Evolutionary conservation across 2,797 vertebrate species (phyloP).

Genomic region (Pseudomugil tenellus): DNA sequence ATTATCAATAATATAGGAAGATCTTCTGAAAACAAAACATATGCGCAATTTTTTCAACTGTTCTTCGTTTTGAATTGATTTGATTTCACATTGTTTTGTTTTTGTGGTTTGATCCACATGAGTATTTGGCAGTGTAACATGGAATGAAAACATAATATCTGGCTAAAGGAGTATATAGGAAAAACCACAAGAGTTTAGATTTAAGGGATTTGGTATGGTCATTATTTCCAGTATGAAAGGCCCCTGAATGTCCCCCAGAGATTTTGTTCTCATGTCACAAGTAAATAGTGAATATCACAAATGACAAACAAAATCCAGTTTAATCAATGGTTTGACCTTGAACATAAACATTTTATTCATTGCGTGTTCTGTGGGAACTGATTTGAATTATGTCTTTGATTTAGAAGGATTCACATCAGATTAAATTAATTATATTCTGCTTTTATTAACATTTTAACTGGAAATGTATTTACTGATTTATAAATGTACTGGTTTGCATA

Average conservation of each 20-base stretch:
- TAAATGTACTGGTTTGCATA: neutral
- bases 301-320: constrained; percentile 8
- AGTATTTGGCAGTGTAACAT: neutral
- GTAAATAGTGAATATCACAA: constrained; percentile 14
- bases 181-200: neutral
- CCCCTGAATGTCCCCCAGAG: constrained; percentile 4
- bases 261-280: constrained; percentile 27
- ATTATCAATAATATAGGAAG: neutral
- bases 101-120: neutral
- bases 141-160: neutral
- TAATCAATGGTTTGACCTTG: constrained; percentile 4
- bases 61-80: neutral
- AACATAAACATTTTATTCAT: constrained; percentile 1
- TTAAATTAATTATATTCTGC: neutral
- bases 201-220: constrained; percentile 14
- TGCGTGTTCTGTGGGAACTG: neutral
- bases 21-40: neutral
- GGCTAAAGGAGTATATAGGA: neutral
- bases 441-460: neutral
- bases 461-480: neutral
- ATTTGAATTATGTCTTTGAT: neutral
- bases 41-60: neutral
- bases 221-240: constrained; percentile 14
- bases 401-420: too few species aligned
- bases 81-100: neutral